phyloP scores from a whole-genome alignment of 2,797 vertebrate species.

The Neosalanx taihuensis region DNA sequence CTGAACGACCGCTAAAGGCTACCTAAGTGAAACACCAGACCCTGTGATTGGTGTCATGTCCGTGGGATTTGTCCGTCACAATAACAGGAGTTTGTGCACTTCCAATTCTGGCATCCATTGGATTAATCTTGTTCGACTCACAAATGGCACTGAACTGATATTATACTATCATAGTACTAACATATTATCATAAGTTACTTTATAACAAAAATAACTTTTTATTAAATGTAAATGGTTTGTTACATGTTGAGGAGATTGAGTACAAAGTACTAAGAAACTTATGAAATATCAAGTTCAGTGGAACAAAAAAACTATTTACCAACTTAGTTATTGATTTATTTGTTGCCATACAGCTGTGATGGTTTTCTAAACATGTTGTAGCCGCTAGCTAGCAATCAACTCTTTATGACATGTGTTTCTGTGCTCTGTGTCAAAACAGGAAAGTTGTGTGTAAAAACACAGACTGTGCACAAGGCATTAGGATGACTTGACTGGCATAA shows the following conservation, averaged over 20 bases:
- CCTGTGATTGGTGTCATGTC: conserved; percentile 6
- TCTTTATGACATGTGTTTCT: too few species aligned
- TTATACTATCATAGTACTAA: neutral
- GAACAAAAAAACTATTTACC: too few species aligned
- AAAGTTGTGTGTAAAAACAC: too few species aligned
- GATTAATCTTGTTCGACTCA: neutral
- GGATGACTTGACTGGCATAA: neutral
- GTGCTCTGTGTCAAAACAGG: too few species aligned
- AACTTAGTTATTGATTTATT: too few species aligned
- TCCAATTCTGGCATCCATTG: neutral
- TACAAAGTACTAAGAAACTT: neutral
- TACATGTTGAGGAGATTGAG: neutral
- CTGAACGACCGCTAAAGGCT: neutral
- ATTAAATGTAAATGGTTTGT: neutral
- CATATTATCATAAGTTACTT: neutral
- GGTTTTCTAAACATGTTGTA: too few species aligned
- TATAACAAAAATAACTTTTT: neutral
- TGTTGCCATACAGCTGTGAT: too few species aligned
- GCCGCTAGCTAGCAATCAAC: too few species aligned
- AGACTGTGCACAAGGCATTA: neutral
- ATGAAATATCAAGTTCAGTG: neutral
- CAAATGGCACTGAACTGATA: too few species aligned
- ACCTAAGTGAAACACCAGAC: neutral
- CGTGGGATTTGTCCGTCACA: neutral
- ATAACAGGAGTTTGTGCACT: neutral